Evolutionary conservation across 1,140 invertebrate genomes (phyloP).

Genomic region (Colletes gigas): DNA sequence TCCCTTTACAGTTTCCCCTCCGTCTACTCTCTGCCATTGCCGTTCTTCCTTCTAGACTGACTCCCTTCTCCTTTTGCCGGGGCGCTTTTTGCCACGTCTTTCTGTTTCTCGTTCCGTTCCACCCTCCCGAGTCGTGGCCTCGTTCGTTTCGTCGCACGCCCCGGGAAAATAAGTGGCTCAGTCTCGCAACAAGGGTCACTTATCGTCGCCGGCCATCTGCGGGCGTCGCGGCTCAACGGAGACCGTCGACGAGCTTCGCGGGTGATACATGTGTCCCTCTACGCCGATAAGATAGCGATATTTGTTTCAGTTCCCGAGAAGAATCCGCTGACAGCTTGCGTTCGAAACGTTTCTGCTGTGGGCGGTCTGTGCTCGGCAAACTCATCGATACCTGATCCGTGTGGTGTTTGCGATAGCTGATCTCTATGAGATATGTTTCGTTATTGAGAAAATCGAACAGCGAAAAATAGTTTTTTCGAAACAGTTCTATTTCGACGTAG

Average conservation of each 20-base stretch:
- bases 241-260: neutral
- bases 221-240: slow-evolving; percentile 4
- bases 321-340: neutral
- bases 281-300: slow-evolving; percentile 31
- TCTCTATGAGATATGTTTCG: too few relatives aligned
- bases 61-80: neutral
- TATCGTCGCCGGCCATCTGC: slow-evolving; percentile 42
- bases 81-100: neutral
- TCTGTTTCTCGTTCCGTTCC: slow-evolving; percentile 1
- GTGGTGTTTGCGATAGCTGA: too few relatives aligned
- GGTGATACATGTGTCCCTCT: slow-evolving; percentile 26
- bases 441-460: too few relatives aligned
- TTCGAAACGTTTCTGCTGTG: neutral
- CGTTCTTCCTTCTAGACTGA: neutral
- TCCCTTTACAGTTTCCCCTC: slow-evolving; percentile 15
- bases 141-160: slow-evolving; percentile 36
- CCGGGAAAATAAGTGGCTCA: slow-evolving; percentile 35
- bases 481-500: too few relatives aligned
- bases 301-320: slow-evolving; percentile 16
- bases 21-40: neutral
- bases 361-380: too few relatives aligned
- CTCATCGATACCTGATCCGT: too few relatives aligned
- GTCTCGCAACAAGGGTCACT: slow-evolving; percentile 38
- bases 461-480: too few relatives aligned
- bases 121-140: slow-evolving; percentile 1